phyloP scores from a whole-genome alignment of 1,140 invertebrate species.

The Eriocheir sinensis region DNA sequence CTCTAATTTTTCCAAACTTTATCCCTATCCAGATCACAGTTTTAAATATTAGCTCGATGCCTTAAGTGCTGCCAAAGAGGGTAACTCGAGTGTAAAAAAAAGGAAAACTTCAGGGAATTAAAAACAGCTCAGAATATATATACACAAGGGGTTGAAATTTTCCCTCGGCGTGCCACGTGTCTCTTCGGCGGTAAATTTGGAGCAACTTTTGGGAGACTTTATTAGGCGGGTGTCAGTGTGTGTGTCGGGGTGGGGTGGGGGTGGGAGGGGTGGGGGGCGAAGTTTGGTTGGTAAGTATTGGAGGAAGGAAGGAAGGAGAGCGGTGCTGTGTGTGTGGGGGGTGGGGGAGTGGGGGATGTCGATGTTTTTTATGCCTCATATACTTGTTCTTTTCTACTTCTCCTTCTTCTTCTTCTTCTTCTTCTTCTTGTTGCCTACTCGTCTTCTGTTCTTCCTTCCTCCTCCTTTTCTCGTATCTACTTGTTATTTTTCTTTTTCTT shows the following conservation, averaged over 20 bases:
- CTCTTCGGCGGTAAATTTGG: not conserved
- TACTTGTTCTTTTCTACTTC: not conserved
- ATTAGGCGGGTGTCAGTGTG: not conserved
- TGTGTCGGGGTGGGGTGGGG: not conserved
- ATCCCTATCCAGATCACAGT: not conserved
- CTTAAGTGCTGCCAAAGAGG: not conserved
- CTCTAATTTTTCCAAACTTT: not conserved
- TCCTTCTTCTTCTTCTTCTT: not conserved
- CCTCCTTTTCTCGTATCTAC: no score
- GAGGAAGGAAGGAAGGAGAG: no score
- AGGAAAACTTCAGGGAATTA: not conserved
- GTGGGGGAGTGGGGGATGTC: not conserved
- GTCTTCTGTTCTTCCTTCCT: not conserved
- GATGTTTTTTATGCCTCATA: not conserved
- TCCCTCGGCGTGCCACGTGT: not conserved
- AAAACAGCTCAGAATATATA: not conserved
- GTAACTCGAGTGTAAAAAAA: not conserved
- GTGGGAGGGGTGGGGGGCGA: not conserved
- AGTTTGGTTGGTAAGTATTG: no score
- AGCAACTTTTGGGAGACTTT: not conserved
- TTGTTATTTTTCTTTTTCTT: no score
- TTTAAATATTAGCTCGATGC: not conserved
- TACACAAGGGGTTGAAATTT: not conserved
- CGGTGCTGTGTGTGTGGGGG: no score
- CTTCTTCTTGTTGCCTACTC: not conserved